A percentile compares a stretch with the other conserved stretches of the same genome.
Conservation (phyloP, 2,888 invertebrate genomes). For the Ariolimax columbianus region DNA sequence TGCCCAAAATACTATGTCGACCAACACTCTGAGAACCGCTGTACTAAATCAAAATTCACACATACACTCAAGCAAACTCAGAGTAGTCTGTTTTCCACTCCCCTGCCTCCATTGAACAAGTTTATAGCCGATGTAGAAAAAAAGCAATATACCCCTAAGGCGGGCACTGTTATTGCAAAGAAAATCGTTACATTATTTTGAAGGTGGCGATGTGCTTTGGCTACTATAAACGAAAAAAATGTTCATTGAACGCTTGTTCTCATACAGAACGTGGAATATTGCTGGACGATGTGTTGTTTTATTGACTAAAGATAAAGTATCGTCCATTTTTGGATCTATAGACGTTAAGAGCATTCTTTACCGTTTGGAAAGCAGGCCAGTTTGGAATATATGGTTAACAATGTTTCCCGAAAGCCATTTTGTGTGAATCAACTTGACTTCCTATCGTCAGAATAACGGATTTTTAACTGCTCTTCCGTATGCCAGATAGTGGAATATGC, state of each 20-base stretch:
- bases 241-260: background rate
- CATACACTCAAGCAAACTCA: background rate
- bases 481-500: too few species aligned
- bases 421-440: too few species aligned
- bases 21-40: too few species aligned
- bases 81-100: background rate
- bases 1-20: too few species aligned
- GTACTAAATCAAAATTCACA: background rate
- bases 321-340: too few species aligned
- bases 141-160: background rate
- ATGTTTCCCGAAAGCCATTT: too few species aligned
- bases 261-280: background rate
- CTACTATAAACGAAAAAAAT: background rate
- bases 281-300: background rate
- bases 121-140: background rate
- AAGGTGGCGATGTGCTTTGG: background rate
- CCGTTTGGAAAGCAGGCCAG: too few species aligned
- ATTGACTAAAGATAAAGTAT: background rate
- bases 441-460: too few species aligned
- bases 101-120: background rate
- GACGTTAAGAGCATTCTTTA: too few species aligned
- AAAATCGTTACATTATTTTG: background rate
- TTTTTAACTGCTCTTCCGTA: too few species aligned
- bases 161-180: background rate
- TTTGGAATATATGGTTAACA: too few species aligned